Percentiles rank a stretch among this genome's conserved stretches.
These are phyloP conservation scores for Miopithecus talapoin DNA, from an alignment of 2,797 vertebrate genomes.

Conservation along the genomic window DNA sequence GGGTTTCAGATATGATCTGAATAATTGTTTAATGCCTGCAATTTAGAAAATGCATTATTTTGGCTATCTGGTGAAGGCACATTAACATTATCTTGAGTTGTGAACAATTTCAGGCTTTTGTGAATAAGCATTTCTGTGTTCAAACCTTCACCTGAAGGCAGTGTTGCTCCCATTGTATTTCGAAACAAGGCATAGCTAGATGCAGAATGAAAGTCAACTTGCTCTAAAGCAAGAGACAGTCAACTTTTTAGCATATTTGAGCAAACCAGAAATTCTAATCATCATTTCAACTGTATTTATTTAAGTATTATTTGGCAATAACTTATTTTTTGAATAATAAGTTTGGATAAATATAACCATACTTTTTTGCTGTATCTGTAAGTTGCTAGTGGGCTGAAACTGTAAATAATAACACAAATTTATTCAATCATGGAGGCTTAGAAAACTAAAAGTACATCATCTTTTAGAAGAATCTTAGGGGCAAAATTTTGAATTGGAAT, in stretches of 20 bases:
- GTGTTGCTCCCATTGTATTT: slow-evolving; percentile 58
- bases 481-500: neutral
- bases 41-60: slow-evolving; percentile 74
- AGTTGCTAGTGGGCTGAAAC: neutral
- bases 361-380: slow-evolving; percentile 35
- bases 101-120: slow-evolving; percentile 74
- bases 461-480: neutral
- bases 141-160: slow-evolving; percentile 68
- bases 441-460: slow-evolving; percentile 13
- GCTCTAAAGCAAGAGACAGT: slow-evolving; percentile 70
- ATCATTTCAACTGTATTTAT: slow-evolving; percentile 71
- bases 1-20: slow-evolving; percentile 71
- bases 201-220: slow-evolving; percentile 72
- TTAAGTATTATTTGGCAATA: slow-evolving; percentile 65
- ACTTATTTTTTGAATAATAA: slow-evolving; percentile 69
- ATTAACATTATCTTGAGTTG: slow-evolving; percentile 61
- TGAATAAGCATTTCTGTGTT: slow-evolving; percentile 63
- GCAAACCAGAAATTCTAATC: slow-evolving; percentile 69
- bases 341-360: slow-evolving; percentile 56
- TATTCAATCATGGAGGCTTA: neutral
- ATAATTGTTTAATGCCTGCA: slow-evolving; percentile 72
- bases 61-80: slow-evolving; percentile 53
- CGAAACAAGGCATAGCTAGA: slow-evolving; percentile 58
- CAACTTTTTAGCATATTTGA: slow-evolving; percentile 69
- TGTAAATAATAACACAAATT: neutral